Conservation (phyloP, 1,140 invertebrate species). For the Scaptodrosophila lebanonensis region DNA sequence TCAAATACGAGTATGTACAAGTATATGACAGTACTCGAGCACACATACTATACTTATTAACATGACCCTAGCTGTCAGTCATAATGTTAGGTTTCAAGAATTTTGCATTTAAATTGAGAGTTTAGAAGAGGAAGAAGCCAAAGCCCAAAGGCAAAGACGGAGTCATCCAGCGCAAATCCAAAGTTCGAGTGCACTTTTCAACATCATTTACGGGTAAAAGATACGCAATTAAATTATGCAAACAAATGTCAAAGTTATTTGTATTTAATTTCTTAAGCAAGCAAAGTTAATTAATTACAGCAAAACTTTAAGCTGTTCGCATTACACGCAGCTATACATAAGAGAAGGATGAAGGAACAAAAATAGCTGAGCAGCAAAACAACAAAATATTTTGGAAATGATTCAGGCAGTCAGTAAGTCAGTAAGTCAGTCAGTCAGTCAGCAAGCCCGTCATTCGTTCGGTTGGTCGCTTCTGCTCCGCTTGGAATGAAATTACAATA, state of each 20-base stretch:
- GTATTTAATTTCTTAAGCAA: constrained; percentile 65
- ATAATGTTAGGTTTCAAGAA: constrained; percentile 8
- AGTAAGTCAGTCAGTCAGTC: too few species aligned
- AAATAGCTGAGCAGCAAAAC: constrained; percentile 4
- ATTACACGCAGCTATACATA: not conserved
- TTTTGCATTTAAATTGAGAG: constrained; percentile 5
- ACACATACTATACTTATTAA: not conserved
- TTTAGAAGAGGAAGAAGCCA: too few species aligned
- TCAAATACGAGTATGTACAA: too few species aligned
- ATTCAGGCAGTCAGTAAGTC: too few species aligned
- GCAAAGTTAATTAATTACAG: constrained; percentile 70
- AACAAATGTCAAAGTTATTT: constrained; percentile 72
- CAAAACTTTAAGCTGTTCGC: constrained; percentile 33
- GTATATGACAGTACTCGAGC: too few species aligned
- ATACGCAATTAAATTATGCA: constrained; percentile 60
- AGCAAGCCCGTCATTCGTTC: not conserved
- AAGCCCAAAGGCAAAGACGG: not conserved
- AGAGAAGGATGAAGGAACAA: not conserved
- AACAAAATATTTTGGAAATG: too few species aligned
- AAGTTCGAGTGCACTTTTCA: constrained; percentile 24
- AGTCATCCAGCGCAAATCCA: not conserved
- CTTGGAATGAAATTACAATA: constrained; percentile 52
- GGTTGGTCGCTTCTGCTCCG: constrained; percentile 2
- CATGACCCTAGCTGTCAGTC: constrained; percentile 10
- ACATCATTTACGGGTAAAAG: constrained; percentile 47